Evolutionary conservation across 2,888 invertebrate species (phyloP).

Genomic region (Tineola bisselliella): DNA sequence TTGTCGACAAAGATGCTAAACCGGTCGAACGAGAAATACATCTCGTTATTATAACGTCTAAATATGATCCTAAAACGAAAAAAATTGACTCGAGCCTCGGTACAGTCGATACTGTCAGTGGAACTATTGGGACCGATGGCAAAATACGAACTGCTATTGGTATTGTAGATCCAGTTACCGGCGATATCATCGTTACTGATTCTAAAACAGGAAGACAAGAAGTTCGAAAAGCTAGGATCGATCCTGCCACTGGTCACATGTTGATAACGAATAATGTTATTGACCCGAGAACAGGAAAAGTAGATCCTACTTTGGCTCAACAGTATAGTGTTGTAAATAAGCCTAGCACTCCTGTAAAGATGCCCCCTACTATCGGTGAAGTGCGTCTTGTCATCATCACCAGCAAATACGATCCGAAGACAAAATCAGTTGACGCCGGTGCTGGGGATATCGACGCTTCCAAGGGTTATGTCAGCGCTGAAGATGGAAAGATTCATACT

Average conservation of each 20-base stretch:
- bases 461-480: conserved; percentile 61
- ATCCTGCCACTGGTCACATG: conserved; percentile 67
- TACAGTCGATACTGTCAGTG: conserved; percentile 66
- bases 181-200: conserved; percentile 57
- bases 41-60: conserved; percentile 70
- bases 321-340: conserved; percentile 59
- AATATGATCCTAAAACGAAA: conserved; percentile 66
- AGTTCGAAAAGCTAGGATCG: conserved; percentile 65
- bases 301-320: conserved; percentile 66
- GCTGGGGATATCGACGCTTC: conserved; percentile 62
- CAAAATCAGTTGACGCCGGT: conserved; percentile 66
- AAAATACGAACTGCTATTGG: conserved; percentile 71
- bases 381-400: conserved; percentile 53
- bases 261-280: conserved; percentile 65
- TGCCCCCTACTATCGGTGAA: conserved; percentile 50
- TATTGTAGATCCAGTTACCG: conserved; percentile 70
- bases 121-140: conserved; percentile 62
- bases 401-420: conserved; percentile 69
- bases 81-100: conserved; percentile 54
- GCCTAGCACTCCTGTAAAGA: conserved; percentile 43
- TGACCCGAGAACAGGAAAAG: conserved; percentile 68
- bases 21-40: conserved; percentile 61
- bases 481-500: conserved; percentile 67
- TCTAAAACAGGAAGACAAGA: conserved; percentile 62
- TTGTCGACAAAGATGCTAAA: conserved; percentile 53